Evolutionary conservation across 92 coral and sea anemone genomes (phyloP).

Genomic region (Phenganax subtilis): DNA sequence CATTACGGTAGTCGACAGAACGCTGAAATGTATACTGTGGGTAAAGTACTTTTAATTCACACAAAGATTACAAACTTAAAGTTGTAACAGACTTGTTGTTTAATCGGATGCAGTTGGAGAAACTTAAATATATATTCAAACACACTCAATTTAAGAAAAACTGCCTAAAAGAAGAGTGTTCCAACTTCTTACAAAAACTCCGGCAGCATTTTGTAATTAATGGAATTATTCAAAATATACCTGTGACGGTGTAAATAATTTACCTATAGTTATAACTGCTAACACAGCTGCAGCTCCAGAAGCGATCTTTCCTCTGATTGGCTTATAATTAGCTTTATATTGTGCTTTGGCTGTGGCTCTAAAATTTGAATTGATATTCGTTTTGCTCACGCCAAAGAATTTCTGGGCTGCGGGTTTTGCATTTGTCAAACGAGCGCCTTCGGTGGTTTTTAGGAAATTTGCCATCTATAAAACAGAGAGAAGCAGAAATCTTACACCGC

Average conservation of each 20-base stretch:
- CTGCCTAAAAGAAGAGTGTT: no score
- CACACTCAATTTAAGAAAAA: no score
- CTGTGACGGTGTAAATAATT: neutral
- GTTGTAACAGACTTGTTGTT: no score
- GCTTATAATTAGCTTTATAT: slow-evolving; percentile 44
- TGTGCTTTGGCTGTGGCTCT: slow-evolving; percentile 53
- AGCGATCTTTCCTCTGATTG: slow-evolving; percentile 37
- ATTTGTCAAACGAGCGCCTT: slow-evolving; percentile 52
- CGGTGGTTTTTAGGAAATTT: slow-evolving; percentile 48
- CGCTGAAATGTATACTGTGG: no score
- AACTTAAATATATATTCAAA: no score
- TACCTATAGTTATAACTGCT: slow-evolving; percentile 35
- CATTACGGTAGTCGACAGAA: no score
- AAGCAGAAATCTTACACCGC: neutral
- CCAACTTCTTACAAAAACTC: neutral
- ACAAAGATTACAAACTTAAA: no score
- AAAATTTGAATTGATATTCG: slow-evolving; percentile 46
- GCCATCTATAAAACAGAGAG: slow-evolving; percentile 42
- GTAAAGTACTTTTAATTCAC: no score
- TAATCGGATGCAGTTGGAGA: no score
- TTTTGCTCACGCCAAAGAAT: slow-evolving; percentile 54
- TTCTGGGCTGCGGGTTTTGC: slow-evolving; percentile 53
- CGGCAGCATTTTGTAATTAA: neutral
- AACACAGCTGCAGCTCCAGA: slow-evolving; percentile 33
- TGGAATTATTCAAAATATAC: neutral